A percentile compares a stretch with the other conserved stretches of the same genome.
Conservation (phyloP, 30 jellyfish, hydroid and myxozoan genomes). For the Pelagia noctiluca region DNA sequence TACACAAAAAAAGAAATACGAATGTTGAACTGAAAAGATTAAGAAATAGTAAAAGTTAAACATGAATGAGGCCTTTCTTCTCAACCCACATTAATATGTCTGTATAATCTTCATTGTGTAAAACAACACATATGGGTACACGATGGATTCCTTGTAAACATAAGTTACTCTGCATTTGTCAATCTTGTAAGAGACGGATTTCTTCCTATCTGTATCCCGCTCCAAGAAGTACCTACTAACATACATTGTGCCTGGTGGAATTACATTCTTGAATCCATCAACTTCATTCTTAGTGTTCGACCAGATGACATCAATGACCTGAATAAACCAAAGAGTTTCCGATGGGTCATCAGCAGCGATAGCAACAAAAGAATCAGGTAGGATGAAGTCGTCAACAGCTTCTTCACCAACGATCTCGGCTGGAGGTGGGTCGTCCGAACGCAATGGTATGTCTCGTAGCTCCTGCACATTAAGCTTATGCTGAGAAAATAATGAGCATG, state of each 20-base stretch:
- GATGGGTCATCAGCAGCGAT: constrained; percentile 26
- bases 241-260: constrained; percentile 17
- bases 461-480: not conserved
- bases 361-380: constrained; percentile 30
- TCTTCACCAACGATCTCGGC: not conserved
- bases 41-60: constrained; percentile 2
- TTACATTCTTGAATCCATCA: constrained; percentile 5
- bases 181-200: not conserved
- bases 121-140: constrained; percentile 25
- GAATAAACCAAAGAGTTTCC: constrained; percentile 24
- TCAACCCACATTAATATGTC: constrained; percentile 14
- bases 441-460: not conserved
- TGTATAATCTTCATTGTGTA: constrained; percentile 12
- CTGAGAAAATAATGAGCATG: constrained; percentile 13
- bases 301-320: constrained; percentile 1
- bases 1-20: constrained; percentile 1
- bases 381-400: not conserved
- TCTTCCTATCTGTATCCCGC: not conserved
- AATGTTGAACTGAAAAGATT: constrained; percentile 1
- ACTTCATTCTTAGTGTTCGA: constrained; percentile 1
- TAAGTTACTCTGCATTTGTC: constrained; percentile 1
- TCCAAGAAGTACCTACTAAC: constrained; percentile 18
- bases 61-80: constrained; percentile 7
- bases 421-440: constrained; percentile 17
- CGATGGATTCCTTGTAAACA: constrained; percentile 8